Percentiles rank a stretch among this genome's conserved stretches.
Conservation (phyloP, 1,140 invertebrate genomes). For the Diabrotica virgifera region DNA sequence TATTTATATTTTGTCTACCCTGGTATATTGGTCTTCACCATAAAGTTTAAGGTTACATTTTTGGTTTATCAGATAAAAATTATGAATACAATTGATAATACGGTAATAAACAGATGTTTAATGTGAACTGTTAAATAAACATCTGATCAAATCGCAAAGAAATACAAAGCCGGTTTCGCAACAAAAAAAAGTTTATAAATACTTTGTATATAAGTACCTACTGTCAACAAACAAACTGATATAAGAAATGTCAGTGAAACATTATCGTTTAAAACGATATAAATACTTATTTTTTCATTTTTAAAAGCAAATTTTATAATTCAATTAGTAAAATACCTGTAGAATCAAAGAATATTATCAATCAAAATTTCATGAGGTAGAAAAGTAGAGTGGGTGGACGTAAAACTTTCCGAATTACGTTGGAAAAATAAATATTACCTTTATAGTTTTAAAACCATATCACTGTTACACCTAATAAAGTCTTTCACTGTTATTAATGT, state of each 20-base stretch:
- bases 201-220: constrained; percentile 3
- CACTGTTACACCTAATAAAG: constrained; percentile 4
- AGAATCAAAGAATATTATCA: constrained; percentile 20
- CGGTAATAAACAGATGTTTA: too few relatives aligned
- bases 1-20: too few relatives aligned
- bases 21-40: too few relatives aligned
- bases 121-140: not conserved
- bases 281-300: not conserved
- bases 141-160: not conserved
- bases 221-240: constrained; percentile 12
- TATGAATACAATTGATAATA: too few relatives aligned
- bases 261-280: not conserved
- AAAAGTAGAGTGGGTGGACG: constrained; percentile 23
- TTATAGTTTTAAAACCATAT: constrained; percentile 1
- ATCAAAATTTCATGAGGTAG: constrained; percentile 33
- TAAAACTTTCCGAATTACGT: constrained; percentile 19
- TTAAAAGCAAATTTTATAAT: not conserved
- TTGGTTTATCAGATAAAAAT: too few relatives aligned
- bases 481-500: not conserved
- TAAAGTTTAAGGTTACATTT: too few relatives aligned
- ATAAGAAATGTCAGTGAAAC: not conserved
- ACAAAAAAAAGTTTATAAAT: constrained; percentile 3
- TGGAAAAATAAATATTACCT: constrained; percentile 21
- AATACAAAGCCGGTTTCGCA: constrained; percentile 8
- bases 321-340: not conserved